Conservation (phyloP, 2,888 invertebrate species). For the Marasmarcha lunaedactyla region DNA sequence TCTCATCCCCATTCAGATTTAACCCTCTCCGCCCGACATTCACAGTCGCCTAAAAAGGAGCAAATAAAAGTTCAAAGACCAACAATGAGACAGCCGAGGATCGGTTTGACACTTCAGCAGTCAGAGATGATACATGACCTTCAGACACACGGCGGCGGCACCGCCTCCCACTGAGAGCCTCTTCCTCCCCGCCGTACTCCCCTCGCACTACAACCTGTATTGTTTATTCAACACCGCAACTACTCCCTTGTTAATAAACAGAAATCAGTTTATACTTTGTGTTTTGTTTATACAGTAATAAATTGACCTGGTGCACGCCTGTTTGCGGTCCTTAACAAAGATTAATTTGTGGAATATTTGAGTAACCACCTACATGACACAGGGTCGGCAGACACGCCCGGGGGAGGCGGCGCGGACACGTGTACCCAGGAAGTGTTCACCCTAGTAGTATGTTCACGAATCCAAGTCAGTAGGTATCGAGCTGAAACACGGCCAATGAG, state of each 20-base stretch:
- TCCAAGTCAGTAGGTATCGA: no score
- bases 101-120: background rate
- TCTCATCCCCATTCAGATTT: no score
- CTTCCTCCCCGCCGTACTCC: background rate
- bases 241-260: constrained; percentile 15
- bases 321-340: constrained; percentile 13
- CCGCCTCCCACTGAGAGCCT: background rate
- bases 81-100: background rate
- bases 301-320: constrained; percentile 12
- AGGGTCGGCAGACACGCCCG: constrained; percentile 9
- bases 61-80: background rate
- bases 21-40: no score
- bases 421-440: no score
- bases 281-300: no score
- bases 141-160: background rate
- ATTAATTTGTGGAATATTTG: constrained; percentile 14
- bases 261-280: constrained; percentile 18
- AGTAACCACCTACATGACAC: constrained; percentile 14
- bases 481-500: no score
- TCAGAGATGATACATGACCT: background rate
- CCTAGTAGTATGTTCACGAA: no score
- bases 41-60: no score
- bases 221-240: background rate
- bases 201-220: background rate
- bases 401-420: constrained; percentile 11